phyloP scores from a whole-genome alignment of 2,888 invertebrate genomes.

The Drosophila melanosoma region DNA sequence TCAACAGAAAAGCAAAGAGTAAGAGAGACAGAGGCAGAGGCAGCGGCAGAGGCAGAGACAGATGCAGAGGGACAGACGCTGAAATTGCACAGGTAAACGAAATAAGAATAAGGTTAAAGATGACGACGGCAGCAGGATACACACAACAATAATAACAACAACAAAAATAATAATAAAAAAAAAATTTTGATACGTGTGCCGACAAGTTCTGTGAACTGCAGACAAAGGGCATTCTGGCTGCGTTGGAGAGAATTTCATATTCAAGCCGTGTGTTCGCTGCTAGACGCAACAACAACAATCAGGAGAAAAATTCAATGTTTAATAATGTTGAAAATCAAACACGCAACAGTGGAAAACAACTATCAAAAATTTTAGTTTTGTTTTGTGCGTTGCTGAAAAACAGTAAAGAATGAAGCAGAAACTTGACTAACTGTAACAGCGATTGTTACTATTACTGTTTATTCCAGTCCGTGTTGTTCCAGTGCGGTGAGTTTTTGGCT shows the following conservation, averaged over 20 bases:
- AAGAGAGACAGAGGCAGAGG: slow-evolving; percentile 6
- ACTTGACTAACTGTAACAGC: slow-evolving; percentile 64
- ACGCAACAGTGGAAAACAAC: slow-evolving; percentile 2
- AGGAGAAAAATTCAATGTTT: slow-evolving; percentile 37
- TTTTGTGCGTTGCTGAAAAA: slow-evolving; percentile 5
- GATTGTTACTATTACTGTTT: slow-evolving; percentile 25
- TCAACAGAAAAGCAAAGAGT: slow-evolving; percentile 11
- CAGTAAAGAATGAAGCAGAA: slow-evolving; percentile 22
- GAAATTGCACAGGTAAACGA: slow-evolving; percentile 67
- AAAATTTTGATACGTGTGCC: slow-evolving; percentile 5
- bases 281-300: slow-evolving; percentile 29
- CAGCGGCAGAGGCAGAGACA: background rate
- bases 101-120: slow-evolving; percentile 39
- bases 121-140: slow-evolving; percentile 71
- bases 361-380: background rate
- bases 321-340: slow-evolving; percentile 44
- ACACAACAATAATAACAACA: slow-evolving; percentile 29
- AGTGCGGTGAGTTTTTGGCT: slow-evolving; percentile 72
- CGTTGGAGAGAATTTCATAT: slow-evolving; percentile 45
- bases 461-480: slow-evolving; percentile 52
- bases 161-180: background rate
- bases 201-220: slow-evolving; percentile 17
- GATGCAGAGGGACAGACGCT: slow-evolving; percentile 31
- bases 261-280: slow-evolving; percentile 53
- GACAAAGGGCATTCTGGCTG: slow-evolving; percentile 31